These are phyloP conservation scores for Cotesia chilonis DNA, from an alignment of 1,140 invertebrate species.

Conservation along the genomic window DNA sequence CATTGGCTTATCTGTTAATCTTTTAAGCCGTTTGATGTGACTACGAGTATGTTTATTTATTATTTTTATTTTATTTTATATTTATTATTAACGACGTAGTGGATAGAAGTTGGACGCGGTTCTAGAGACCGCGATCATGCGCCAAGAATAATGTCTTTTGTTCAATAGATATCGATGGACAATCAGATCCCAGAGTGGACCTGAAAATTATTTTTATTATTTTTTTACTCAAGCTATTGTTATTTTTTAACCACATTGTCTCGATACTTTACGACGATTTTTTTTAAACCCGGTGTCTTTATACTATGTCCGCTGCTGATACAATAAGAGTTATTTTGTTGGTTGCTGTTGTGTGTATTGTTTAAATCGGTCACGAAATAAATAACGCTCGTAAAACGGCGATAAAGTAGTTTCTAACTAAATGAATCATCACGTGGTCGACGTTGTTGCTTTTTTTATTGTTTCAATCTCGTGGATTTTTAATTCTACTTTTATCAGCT, in stretches of 20 bases:
- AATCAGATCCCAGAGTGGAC: not conserved
- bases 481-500: not conserved
- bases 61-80: too few species aligned
- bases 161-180: conserved; percentile 6
- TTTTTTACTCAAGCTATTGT: not conserved
- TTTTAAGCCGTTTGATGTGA: conserved; percentile 3
- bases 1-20: not conserved
- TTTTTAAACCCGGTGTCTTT: not conserved
- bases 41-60: conserved; percentile 11
- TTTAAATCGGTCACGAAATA: conserved; percentile 17
- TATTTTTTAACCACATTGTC: not conserved
- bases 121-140: not conserved
- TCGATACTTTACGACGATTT: not conserved
- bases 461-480: not conserved
- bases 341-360: conserved; percentile 3
- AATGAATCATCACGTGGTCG: conserved; percentile 24
- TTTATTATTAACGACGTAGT: too few species aligned
- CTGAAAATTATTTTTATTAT: too few species aligned
- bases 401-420: conserved; percentile 14
- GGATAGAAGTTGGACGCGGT: too few species aligned
- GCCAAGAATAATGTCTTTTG: conserved; percentile 14
- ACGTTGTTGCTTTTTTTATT: not conserved
- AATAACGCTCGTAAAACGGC: conserved; percentile 23
- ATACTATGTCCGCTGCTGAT: not conserved
- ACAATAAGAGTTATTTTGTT: too few species aligned